Evolutionary conservation across 92 coral and sea anemone genomes (phyloP), one percentile per base, ranked within the genome.

Genomic region (Umimayanthus chanpuru): DNA sequence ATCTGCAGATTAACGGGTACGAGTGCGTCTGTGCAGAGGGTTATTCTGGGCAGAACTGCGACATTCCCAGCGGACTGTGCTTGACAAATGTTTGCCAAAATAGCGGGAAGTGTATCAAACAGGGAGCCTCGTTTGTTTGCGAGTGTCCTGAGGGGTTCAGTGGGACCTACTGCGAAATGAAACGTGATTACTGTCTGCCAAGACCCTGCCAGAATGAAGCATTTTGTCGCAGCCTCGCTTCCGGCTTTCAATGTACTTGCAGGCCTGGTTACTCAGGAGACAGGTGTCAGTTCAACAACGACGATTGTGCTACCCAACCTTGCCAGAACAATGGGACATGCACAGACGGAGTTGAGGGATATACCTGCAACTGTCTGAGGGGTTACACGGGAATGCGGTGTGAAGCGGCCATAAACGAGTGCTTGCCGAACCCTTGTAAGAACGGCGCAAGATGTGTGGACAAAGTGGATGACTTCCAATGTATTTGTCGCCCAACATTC

Each of bases 11-110:
- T 29, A 85, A 96, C 55, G 97, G 97, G 7, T 97, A 95, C 85
- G 92, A 90, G 36, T 97, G 99, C 79, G 94, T 97, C 56, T 97
- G 99, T 65, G 95, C 97, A 20, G 84, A 86, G 65, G 98, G 99
- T 39, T 95, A 88, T 89, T 85, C 93, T 21, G 98, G 99, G 30
- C 77, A 79, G 65, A 94, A 92, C 82, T 97, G 99, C 76, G 98
- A 97, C 91, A 93, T 95, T 71, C 90, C 96, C 9, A 81, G 86
- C 4, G 92, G 92, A 12, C 89, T 90, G 72, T 97, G 99, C 81
- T 88, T 89, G 55, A 61, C 92, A 15, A 94, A 84, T 73, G 88
- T 91, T 39, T 96, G 98, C 86, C 94, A 92, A 66, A 96, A 96
- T 90, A 89, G 96, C 76, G 98, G 91, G 66, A 93, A 85, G 55